phyloP scores from a whole-genome alignment of 2,888 invertebrate species.

The Chrysolina oricalcia region DNA sequence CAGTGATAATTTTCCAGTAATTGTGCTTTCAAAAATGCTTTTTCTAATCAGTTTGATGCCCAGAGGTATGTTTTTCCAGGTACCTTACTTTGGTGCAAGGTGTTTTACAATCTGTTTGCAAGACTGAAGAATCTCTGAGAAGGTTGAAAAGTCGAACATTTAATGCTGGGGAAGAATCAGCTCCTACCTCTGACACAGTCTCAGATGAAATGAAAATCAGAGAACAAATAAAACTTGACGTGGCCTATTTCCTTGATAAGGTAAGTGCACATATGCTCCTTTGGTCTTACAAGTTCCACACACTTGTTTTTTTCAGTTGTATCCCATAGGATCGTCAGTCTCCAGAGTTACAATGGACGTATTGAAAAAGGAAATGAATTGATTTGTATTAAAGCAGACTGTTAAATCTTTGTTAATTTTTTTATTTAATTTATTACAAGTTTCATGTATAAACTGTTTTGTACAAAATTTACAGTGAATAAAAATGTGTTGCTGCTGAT shows the following conservation, averaged over 20 bases:
- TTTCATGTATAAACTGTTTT: slow-evolving; percentile 55
- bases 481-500: slow-evolving; percentile 93
- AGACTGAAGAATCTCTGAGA: slow-evolving; percentile 94
- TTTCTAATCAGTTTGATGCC: too few species aligned
- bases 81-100: slow-evolving; percentile 86
- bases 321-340: slow-evolving; percentile 48
- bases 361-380: slow-evolving; percentile 52
- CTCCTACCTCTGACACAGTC: slow-evolving; percentile 73
- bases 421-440: slow-evolving; percentile 57
- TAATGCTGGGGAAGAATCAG: slow-evolving; percentile 65
- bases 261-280: slow-evolving; percentile 54
- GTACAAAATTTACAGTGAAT: slow-evolving; percentile 76
- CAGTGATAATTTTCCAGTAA: too few species aligned
- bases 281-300: slow-evolving; percentile 25
- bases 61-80: slow-evolving; percentile 62
- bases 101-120: slow-evolving; percentile 93
- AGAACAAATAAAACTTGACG: slow-evolving; percentile 90
- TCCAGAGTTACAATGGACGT: slow-evolving; percentile 52
- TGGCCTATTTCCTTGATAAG: slow-evolving; percentile 80
- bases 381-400: slow-evolving; percentile 29
- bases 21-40: too few species aligned
- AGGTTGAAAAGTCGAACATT: slow-evolving; percentile 79
- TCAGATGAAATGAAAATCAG: slow-evolving; percentile 95
- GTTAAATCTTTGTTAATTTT: slow-evolving; percentile 38
- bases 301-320: slow-evolving; percentile 54